phyloP scores from a whole-genome alignment of 2,888 invertebrate species.

The Syrphus vitripennis region DNA sequence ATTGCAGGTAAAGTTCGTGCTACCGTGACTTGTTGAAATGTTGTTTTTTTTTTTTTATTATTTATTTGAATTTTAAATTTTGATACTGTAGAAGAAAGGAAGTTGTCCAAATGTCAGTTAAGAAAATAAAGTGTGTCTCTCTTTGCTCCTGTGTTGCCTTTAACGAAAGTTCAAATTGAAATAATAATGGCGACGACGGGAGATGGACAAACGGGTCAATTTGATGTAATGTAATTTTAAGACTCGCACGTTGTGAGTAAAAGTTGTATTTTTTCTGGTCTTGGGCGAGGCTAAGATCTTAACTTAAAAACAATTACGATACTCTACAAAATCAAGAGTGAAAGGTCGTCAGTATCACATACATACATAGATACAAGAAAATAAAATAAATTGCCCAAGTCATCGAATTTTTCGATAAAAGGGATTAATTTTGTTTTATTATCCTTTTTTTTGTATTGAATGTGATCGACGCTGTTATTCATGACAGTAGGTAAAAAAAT shows the following conservation, averaged over 20 bases:
- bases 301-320: conserved; percentile 13
- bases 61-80: background rate
- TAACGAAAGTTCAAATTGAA: conserved; percentile 22
- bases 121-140: background rate
- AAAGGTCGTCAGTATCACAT: conserved; percentile 23
- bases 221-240: background rate
- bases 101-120: background rate
- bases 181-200: background rate
- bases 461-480: background rate
- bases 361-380: background rate
- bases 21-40: conserved; percentile 18
- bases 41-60: background rate
- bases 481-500: background rate
- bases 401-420: conserved; percentile 21
- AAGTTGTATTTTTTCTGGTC: conserved; percentile 29
- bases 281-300: conserved; percentile 11
- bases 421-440: conserved; percentile 40
- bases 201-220: conserved; percentile 9
- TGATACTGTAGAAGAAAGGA: background rate
- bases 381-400: conserved; percentile 38
- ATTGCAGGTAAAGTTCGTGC: conserved; percentile 17
- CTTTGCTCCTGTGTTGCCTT: background rate
- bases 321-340: background rate
- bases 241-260: background rate
- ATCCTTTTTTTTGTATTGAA: conserved; percentile 7